phyloP scores from a whole-genome alignment of 1,140 invertebrate genomes.

The Aphaenogaster ashmeadi region DNA sequence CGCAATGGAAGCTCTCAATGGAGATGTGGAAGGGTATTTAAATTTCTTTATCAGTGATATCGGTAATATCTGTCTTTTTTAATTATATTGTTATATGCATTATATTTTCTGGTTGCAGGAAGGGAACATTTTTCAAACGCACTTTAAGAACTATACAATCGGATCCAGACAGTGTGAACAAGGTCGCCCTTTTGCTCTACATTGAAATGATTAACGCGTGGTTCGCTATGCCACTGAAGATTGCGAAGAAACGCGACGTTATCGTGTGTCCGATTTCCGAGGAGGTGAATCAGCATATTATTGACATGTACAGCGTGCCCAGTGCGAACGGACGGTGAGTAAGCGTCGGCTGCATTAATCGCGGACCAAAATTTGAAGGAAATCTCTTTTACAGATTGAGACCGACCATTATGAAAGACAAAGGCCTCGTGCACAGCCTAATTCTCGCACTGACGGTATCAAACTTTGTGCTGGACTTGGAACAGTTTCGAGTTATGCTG shows the following conservation, averaged over 20 bases:
- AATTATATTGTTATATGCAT: conserved; percentile 35
- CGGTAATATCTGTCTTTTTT: neutral
- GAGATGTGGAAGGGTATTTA: conserved; percentile 73
- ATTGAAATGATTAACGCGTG: conserved; percentile 83
- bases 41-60: neutral
- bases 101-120: conserved; percentile 68
- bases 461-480: conserved; percentile 85
- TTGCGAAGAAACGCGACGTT: conserved; percentile 80
- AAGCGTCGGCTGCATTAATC: neutral
- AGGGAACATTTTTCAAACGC: conserved; percentile 73
- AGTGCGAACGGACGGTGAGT: conserved; percentile 82
- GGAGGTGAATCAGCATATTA: conserved; percentile 82
- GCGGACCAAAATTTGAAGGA: conserved; percentile 16
- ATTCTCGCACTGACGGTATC: conserved; percentile 84
- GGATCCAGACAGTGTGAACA: conserved; percentile 73
- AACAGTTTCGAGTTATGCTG: conserved; percentile 82
- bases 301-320: conserved; percentile 83
- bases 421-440: conserved; percentile 86
- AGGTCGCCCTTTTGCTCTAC: conserved; percentile 84
- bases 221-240: conserved; percentile 82
- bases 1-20: conserved; percentile 76
- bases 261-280: conserved; percentile 76
- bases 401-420: conserved; percentile 86
- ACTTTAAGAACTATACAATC: conserved; percentile 68
- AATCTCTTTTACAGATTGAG: conserved; percentile 82